Evolutionary conservation across 1,140 invertebrate species (phyloP).

Genomic region (Zelostemma sp.): DNA sequence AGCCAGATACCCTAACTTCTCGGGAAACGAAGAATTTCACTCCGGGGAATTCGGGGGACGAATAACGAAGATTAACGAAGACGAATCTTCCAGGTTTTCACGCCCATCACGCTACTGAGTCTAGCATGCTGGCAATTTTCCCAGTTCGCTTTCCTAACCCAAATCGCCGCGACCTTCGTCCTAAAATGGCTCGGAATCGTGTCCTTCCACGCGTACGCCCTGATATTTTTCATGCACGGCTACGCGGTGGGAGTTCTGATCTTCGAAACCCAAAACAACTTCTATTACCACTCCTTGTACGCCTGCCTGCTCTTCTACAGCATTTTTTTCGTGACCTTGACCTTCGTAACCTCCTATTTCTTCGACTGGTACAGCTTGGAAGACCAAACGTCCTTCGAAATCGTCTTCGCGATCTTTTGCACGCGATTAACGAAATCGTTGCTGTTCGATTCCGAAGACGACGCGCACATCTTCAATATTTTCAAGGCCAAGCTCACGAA

Average conservation of each 20-base stretch:
- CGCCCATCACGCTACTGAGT: conserved; percentile 63
- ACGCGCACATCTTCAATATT: conserved; percentile 84
- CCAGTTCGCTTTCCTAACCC: conserved; percentile 82
- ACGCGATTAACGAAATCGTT: conserved; percentile 55
- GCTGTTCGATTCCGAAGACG: conserved; percentile 66
- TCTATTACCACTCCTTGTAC: conserved; percentile 80
- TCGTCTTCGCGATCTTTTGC: conserved; percentile 47
- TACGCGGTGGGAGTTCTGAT: conserved; percentile 72
- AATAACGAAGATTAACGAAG: too few species aligned
- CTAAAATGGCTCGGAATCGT: conserved; percentile 77
- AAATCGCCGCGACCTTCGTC: conserved; percentile 75
- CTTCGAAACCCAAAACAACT: conserved; percentile 69
- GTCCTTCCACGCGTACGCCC: conserved; percentile 66
- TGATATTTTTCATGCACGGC: conserved; percentile 72
- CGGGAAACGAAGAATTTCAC: too few species aligned
- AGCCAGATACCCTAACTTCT: too few species aligned
- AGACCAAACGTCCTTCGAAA: conserved; percentile 42
- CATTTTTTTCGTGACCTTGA: conserved; percentile 27
- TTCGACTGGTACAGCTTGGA: conserved; percentile 15
- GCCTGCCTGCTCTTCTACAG: conserved; percentile 64
- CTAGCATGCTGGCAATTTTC: conserved; percentile 82
- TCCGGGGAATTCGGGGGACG: too few species aligned
- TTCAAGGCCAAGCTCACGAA: conserved; percentile 81
- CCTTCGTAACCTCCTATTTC: background rate
- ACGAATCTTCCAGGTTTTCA: conserved; percentile 58